phyloP scores from a whole-genome alignment of 2,888 invertebrate genomes.

The Aplocera efformata region DNA sequence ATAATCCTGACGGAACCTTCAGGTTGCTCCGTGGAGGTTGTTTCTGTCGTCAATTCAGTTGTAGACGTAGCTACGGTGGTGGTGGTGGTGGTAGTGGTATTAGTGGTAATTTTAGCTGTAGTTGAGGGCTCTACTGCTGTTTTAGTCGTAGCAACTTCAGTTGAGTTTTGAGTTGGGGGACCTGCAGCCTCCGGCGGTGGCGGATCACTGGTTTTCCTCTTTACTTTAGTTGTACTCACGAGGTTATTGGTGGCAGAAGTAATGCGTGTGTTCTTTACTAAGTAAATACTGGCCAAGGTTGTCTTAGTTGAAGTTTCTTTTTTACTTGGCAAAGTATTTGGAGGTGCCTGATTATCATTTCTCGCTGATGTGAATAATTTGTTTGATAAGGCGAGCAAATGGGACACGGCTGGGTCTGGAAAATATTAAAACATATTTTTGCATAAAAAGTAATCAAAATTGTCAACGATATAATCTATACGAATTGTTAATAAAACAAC shows the following conservation, averaged over 20 bases:
- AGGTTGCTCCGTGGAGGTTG: constrained; percentile 51
- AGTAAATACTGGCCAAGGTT: constrained; percentile 34
- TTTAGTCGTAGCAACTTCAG: constrained; percentile 19
- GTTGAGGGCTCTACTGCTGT: constrained; percentile 27
- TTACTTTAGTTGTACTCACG: constrained; percentile 54
- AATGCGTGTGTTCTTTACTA: constrained; percentile 39
- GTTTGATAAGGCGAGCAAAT: constrained; percentile 26
- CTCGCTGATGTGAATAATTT: constrained; percentile 42
- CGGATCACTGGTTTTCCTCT: constrained; percentile 56
- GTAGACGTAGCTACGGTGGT: constrained; percentile 18
- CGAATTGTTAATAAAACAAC: too few species aligned
- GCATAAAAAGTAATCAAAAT: neutral
- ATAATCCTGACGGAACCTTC: constrained; percentile 60
- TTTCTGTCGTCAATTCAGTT: constrained; percentile 31
- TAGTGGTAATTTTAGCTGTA: constrained; percentile 25
- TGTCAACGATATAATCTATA: too few species aligned
- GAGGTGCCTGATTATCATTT: constrained; percentile 52
- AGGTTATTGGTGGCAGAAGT: constrained; percentile 39
- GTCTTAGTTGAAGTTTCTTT: constrained; percentile 48
- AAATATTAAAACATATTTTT: constrained; percentile 16
- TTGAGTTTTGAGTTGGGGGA: constrained; percentile 12
- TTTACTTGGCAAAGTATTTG: constrained; percentile 41
- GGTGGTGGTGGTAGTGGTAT: too few species aligned
- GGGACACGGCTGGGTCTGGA: constrained; percentile 32
- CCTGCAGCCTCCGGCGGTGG: constrained; percentile 28